Conservation (phyloP, 30 jellyfish, hydroid and myxozoan species). For the Aurelia sp. region DNA sequence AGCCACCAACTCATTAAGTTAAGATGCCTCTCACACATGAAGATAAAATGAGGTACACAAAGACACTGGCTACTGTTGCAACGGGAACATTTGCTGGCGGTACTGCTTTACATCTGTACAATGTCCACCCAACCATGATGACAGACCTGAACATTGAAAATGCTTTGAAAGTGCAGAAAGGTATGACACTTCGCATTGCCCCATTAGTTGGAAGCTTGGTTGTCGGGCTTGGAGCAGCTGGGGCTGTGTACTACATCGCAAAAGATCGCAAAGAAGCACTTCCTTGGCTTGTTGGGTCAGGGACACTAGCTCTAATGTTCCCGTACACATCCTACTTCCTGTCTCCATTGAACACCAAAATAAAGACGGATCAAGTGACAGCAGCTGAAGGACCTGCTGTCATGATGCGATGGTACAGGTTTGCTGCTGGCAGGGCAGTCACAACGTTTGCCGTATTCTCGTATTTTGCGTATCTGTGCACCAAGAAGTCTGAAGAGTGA, state of each 20-base stretch:
- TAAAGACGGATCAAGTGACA: slow-evolving; percentile 24
- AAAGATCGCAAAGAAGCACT: slow-evolving; percentile 56
- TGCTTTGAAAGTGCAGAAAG: slow-evolving; percentile 59
- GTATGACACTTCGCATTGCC: slow-evolving; percentile 30
- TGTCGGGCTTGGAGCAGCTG: slow-evolving; percentile 52
- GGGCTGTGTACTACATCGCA: slow-evolving; percentile 49
- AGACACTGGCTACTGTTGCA: slow-evolving; percentile 58
- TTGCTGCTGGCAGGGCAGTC: slow-evolving; percentile 58
- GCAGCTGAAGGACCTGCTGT: slow-evolving; percentile 63
- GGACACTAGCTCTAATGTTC: slow-evolving; percentile 34
- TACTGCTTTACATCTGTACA: slow-evolving; percentile 49
- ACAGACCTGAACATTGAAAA: slow-evolving; percentile 32
- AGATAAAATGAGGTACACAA: slow-evolving; percentile 31
- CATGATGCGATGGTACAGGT: slow-evolving; percentile 42
- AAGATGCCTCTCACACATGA: slow-evolving; percentile 45
- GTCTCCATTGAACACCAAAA: slow-evolving; percentile 56
- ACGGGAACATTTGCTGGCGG: slow-evolving; percentile 73
- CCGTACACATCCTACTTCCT: slow-evolving; percentile 52
- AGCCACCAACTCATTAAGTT: too few species aligned
- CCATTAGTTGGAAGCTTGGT: slow-evolving; percentile 60
- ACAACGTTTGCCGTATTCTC: slow-evolving; percentile 48
- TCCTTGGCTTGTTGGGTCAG: slow-evolving; percentile 69
- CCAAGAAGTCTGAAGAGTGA: slow-evolving; percentile 1
- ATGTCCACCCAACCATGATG: slow-evolving; percentile 39
- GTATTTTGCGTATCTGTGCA: slow-evolving; percentile 53